Evolutionary conservation across 1,140 invertebrate genomes (phyloP), one percentile per base, ranked within the genome.

Genomic region (Pogonus chalceus): DNA sequence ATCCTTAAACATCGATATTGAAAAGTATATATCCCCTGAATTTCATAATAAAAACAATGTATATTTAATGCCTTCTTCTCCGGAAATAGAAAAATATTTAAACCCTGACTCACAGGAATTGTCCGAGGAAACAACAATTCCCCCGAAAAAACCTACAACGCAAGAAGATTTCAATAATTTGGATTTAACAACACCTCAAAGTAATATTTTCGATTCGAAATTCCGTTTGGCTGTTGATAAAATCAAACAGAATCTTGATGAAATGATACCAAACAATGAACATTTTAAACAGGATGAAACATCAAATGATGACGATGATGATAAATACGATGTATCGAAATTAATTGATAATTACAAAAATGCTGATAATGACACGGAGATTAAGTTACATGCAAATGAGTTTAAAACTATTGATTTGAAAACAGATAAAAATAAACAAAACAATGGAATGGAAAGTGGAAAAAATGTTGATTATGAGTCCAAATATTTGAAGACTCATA

Each of bases 11-110:
- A 50, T 67, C 23, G 59, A 65, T 51, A 56, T 63, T n/a, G 57
- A 58, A 31, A 69, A 64, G 54, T 64, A 62, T 48, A 56, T 55
- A 12, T 62, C 66, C 7, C 49, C 60, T 20, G 64, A 65, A 24
- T 65, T 65, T 52, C 62, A 65, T 20, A 61, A 58, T 49, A 57
- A 58, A 55, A 67, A 65, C 52, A 64, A 64, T 43, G 63, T 66
- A 9, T 67, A 64, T 50, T 59, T 55, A 7, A 20, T 56, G 43
- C 46, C 60, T 10, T 46, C 53, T 7, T 56, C 56, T 18, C 52
- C 59, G 12, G 60, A 66, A 35, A 62, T 43, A 7, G 53, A 60
- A 56, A 63, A 62, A 49, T 62, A 57, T 52, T 21, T 59, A 35
- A 35, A 51, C 24, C 48, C 47, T 10, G 58, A 48, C 35, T 49